phyloP scores from a whole-genome alignment of 2,888 invertebrate species.

The Helicoverpa assulta region DNA sequence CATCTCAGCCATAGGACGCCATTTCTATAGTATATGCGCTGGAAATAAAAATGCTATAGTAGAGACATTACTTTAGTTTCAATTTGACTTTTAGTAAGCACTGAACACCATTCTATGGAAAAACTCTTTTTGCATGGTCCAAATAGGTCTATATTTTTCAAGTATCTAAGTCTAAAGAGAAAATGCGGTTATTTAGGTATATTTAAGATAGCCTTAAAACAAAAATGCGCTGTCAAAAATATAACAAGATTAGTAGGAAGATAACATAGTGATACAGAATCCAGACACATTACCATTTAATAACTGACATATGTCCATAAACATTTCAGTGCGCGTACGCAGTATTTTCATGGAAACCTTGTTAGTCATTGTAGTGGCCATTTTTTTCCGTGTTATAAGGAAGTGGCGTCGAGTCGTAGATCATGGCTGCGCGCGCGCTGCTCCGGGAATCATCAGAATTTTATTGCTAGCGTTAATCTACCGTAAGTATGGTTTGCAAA shows the following conservation, averaged over 20 bases:
- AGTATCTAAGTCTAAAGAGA: too few relatives aligned
- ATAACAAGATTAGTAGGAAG: background rate
- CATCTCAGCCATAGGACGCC: too few relatives aligned
- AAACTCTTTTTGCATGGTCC: too few relatives aligned
- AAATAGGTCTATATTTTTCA: too few relatives aligned
- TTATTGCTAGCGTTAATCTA: slow-evolving; percentile 63
- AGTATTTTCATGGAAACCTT: slow-evolving; percentile 74
- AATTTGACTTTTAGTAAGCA: too few relatives aligned
- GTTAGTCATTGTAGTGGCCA: slow-evolving; percentile 72
- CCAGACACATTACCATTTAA: slow-evolving; percentile 15
- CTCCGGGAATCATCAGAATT: slow-evolving; percentile 68
- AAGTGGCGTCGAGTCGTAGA: slow-evolving; percentile 71
- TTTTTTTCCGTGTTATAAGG: slow-evolving; percentile 77
- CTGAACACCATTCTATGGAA: too few relatives aligned
- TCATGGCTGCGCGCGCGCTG: slow-evolving; percentile 59
- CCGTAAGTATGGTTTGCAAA: slow-evolving; percentile 55
- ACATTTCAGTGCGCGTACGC: slow-evolving; percentile 55
- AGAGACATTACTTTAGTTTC: too few relatives aligned
- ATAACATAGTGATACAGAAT: slow-evolving; percentile 13
- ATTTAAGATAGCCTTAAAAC: background rate
- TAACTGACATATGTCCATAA: slow-evolving; percentile 30
- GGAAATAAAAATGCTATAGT: too few relatives aligned
- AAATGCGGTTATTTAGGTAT: too few relatives aligned
- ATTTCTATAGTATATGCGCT: too few relatives aligned
- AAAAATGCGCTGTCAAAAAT: background rate